Base-by-base conservation (phyloP, 2,888 invertebrate genomes). In the Ethmia dodecea region DNA sequence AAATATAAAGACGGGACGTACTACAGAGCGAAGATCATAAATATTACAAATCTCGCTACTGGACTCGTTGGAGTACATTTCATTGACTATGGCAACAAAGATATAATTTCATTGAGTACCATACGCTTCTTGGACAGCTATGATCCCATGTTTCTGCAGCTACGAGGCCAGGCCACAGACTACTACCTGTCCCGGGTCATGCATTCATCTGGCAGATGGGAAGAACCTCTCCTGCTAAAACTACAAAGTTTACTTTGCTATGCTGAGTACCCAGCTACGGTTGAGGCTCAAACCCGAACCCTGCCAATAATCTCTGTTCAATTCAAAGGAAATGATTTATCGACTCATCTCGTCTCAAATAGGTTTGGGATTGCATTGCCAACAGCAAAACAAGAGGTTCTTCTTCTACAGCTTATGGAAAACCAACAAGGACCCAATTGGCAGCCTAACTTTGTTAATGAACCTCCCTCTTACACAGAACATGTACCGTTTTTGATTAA, bases 21-120 rank as follows among this genome's bases (percentile, higher is more conserved):
- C 60, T 91, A 90, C 55, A 80, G 93, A 50, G 91, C 90, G 5
- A 88, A 88, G 60, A 81, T 92, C 30, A 75, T 86, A 29, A 88
- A 74, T 38, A 69, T 83, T 6, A 59, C 75, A 11, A 80, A 63
- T 51, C 52, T 89, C 29, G 56, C 74, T 3, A 83, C 84, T 40
- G 89, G 88, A 12, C 70, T 87, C 34, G 87, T 92, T 31, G 88
- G 90, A 46, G 89, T 92, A n/a, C 87, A 88, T 37, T 92, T 92
- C 48, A 84, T 92, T 18, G 92, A 92, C 60, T 91, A 88, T 52
- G 92, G 92, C 28, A 91, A 91, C 55, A 86, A 80, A 45, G 90
- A 90, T 48, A 63, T 88, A 9, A 87, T 93, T 37, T 86, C 89
- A 11, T 61, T 88, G 33, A 84, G 79, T 25, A 88, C 89, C 40